Conservation (phyloP, 2,888 invertebrate species). For the Azorinus chamasolen region DNA sequence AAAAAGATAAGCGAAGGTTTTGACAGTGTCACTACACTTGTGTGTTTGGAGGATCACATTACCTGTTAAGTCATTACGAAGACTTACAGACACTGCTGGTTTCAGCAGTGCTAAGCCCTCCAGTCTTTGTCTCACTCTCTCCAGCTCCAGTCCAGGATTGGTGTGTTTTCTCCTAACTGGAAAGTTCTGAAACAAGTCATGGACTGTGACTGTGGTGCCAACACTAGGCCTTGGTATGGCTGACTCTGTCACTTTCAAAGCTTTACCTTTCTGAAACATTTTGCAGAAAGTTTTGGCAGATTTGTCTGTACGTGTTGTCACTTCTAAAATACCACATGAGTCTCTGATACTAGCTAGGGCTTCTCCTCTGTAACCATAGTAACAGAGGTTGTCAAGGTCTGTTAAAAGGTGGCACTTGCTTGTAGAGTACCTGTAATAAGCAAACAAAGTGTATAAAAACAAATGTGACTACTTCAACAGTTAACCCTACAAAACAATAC, state of each 20-base stretch:
- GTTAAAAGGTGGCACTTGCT: slow-evolving; percentile 89
- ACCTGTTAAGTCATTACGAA: slow-evolving; percentile 90
- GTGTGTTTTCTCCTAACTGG: slow-evolving; percentile 89
- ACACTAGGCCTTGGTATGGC: slow-evolving; percentile 88
- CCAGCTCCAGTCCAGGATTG: slow-evolving; percentile 88
- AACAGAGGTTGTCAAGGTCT: slow-evolving; percentile 88
- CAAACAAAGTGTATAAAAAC: no score
- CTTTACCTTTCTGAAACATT: slow-evolving; percentile 88
- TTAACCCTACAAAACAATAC: no score
- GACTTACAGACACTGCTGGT: slow-evolving; percentile 89
- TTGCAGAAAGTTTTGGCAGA: slow-evolving; percentile 88
- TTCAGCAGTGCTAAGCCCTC: slow-evolving; percentile 90
- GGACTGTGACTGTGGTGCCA: slow-evolving; percentile 92
- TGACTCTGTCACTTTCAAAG: slow-evolving; percentile 84
- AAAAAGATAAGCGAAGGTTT: slow-evolving; percentile 88
- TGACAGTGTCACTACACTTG: slow-evolving; percentile 88
- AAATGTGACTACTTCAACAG: no score
- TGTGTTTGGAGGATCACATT: slow-evolving; percentile 89
- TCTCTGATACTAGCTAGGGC: slow-evolving; percentile 90
- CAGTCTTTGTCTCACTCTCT: slow-evolving; percentile 89
- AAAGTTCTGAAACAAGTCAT: slow-evolving; percentile 89
- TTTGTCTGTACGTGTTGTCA: slow-evolving; percentile 88
- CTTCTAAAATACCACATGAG: slow-evolving; percentile 88
- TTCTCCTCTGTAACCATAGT: slow-evolving; percentile 91
- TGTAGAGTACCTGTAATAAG: slow-evolving; percentile 88